Base-by-base conservation (phyloP, 2,113 vertebrate species). In the Chionis minor region DNA sequence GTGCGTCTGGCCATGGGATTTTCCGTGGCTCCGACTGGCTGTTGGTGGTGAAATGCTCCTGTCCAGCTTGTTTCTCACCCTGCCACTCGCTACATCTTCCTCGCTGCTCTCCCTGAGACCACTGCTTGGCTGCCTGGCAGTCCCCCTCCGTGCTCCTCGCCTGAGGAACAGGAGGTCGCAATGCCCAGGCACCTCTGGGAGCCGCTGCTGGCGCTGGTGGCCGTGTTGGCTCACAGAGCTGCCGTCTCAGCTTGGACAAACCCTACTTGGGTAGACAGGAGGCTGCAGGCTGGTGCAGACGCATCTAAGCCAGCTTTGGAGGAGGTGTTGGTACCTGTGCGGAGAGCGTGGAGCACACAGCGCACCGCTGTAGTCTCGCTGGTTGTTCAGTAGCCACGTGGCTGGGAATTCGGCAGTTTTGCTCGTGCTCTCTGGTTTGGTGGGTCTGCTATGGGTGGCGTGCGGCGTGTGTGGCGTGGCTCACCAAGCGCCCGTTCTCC, bases 381-480 rank as follows among this genome's bases (percentile, higher is more conserved):
- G 33, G 1, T 49, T 80, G 88, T 26, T 71, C 80, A 27, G 62
- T 47, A 63, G 79, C 58, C 1, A 0, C 2, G 5, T 17, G 58
- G 49, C 54, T 52, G 63, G 23, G 10, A 23, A 7, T 66, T 56
- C 2, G 2, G 22, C 1, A 14, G 71, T 1, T 61, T 54, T 42
- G 38, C n/a, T 56, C 32, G 44, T 24, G 44, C 71, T 8, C 40
- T 5, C 1, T 8, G 55, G 13, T 77, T 40, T 6, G 67, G 28
- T 72, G 33, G 49, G 5, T 73, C 77, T 92, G 54, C 77, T 59
- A 2, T 0, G 3, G 18, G 10, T 26, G 33, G 2, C 14, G 23
- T 11, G 4, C 1, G 28, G 6, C 18, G 1, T 8, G 38, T 38
- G 27, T 0, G 7, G 28, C 0, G 0, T 14, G 65, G 30, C 35